Conservation (phyloP, 2,113 vertebrate species). For the Chauna torquata region DNA sequence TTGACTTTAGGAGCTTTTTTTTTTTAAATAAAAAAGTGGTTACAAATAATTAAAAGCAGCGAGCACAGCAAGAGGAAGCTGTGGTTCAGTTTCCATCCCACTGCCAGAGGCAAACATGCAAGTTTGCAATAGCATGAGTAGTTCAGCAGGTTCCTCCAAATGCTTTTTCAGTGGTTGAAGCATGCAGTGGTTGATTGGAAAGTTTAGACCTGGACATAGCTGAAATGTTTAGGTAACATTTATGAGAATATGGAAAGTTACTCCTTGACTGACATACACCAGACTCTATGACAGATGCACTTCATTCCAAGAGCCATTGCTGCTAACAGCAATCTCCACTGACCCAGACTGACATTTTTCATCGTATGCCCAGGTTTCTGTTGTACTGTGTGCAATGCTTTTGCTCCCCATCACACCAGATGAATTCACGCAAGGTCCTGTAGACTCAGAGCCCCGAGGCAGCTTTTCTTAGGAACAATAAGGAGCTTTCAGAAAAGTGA, state of each 20-base stretch:
- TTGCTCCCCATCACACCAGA: background rate
- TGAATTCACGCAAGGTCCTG: background rate
- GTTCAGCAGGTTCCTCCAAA: background rate
- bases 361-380: background rate
- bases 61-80: background rate
- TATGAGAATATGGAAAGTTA: background rate
- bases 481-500: background rate
- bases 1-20: background rate
- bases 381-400: accelerated
- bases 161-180: background rate
- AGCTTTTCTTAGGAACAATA: background rate
- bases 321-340: background rate
- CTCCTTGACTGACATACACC: background rate
- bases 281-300: accelerated
- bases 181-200: background rate
- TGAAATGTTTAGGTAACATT: background rate
- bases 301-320: too few relatives aligned
- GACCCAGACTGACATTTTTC: background rate
- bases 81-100: background rate
- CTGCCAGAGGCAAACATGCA: background rate
- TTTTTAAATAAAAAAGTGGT: background rate
- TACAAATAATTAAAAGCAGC: background rate
- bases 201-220: background rate
- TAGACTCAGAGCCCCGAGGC: background rate
- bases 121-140: background rate